Conservation (phyloP, 2,888 invertebrate genomes). For the Lypha dubia region DNA sequence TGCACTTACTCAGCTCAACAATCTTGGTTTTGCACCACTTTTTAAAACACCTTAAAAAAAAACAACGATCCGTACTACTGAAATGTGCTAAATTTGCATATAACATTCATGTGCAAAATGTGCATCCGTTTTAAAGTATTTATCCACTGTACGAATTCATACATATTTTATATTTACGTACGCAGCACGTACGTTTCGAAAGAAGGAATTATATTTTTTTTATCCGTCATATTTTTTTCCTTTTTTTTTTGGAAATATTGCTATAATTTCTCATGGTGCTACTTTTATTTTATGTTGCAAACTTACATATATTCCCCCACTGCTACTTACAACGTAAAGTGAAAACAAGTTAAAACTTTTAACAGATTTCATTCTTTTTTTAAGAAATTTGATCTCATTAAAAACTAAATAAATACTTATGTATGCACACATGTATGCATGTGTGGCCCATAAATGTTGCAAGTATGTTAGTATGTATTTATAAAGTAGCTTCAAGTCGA, state of each 20-base stretch:
- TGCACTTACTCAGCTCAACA: background rate
- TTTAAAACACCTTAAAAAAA: background rate
- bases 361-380: background rate
- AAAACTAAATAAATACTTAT: no score
- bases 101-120: constrained; percentile 71
- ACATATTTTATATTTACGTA: constrained; percentile 64
- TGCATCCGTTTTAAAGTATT: constrained; percentile 71
- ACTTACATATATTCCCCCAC: constrained; percentile 15
- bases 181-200: constrained; percentile 62
- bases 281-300: constrained; percentile 45
- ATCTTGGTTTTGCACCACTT: constrained; percentile 22
- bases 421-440: background rate
- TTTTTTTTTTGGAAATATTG: constrained; percentile 47
- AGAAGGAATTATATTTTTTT: constrained; percentile 36
- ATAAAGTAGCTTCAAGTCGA: background rate
- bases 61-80: constrained; percentile 26
- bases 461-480: no score
- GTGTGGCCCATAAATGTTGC: no score
- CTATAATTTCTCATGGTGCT: constrained; percentile 60
- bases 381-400: background rate
- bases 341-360: constrained; percentile 11
- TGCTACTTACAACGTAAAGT: constrained; percentile 12
- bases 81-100: constrained; percentile 70
- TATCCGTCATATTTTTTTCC: constrained; percentile 19
- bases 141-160: constrained; percentile 64